phyloP scores from a whole-genome alignment of 1,140 invertebrate genomes.

The Rhopalosiphum maidis region DNA sequence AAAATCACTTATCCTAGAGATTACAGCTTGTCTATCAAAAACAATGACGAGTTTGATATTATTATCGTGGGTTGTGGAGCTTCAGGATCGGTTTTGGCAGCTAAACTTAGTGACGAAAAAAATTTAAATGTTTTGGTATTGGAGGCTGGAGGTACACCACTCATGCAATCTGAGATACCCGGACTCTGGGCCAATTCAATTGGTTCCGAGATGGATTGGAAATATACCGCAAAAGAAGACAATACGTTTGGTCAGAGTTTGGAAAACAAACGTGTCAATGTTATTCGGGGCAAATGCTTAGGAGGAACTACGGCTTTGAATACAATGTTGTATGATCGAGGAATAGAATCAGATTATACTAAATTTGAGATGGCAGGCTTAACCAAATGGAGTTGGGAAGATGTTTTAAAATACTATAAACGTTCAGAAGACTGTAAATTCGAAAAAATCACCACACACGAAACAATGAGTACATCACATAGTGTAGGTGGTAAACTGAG shows the following conservation, averaged over 20 bases:
- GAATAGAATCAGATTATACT: constrained; percentile 12
- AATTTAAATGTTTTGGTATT: not conserved
- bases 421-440: constrained; percentile 45
- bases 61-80: constrained; percentile 38
- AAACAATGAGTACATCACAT: not conserved
- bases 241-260: not conserved
- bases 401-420: constrained; percentile 34
- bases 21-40: constrained; percentile 22
- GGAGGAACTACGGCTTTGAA: constrained; percentile 39
- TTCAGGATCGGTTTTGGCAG: constrained; percentile 22
- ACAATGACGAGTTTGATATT: not conserved
- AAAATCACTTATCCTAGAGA: constrained; percentile 41
- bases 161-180: constrained; percentile 22
- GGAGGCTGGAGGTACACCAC: constrained; percentile 30
- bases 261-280: not conserved
- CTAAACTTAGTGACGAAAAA: not conserved
- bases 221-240: not conserved
- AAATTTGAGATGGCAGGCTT: not conserved
- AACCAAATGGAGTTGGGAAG: constrained; percentile 12
- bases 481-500: not conserved
- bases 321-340: constrained; percentile 50
- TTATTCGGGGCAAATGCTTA: constrained; percentile 3
- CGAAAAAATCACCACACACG: not conserved
- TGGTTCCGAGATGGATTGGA: constrained; percentile 37
- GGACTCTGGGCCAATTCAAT: constrained; percentile 34